phyloP scores from a whole-genome alignment of 2,888 invertebrate species.

The Drosophila monieri region DNA sequence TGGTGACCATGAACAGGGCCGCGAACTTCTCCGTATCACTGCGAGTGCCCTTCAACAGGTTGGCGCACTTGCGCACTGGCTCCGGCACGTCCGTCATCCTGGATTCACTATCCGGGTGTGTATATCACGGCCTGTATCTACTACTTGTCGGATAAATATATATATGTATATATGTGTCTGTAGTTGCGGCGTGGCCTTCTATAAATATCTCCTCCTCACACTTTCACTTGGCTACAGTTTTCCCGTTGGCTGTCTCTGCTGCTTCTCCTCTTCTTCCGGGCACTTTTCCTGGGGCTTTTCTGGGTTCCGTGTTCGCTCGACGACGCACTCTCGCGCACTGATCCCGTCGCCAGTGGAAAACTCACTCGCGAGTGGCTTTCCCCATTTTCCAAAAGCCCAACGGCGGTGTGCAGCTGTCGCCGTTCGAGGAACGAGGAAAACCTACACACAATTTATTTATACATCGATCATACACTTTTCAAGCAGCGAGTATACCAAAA shows the following conservation, averaged over 20 bases:
- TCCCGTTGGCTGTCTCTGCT: conserved; percentile 54
- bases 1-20: conserved; percentile 95
- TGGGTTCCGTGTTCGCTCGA: conserved; percentile 56
- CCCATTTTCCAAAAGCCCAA: conserved; percentile 66
- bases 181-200: conserved; percentile 51
- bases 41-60: conserved; percentile 90
- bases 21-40: conserved; percentile 96
- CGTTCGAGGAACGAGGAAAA: conserved; percentile 59
- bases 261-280: conserved; percentile 26
- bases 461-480: conserved; percentile 28
- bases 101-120: conserved; percentile 27
- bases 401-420: conserved; percentile 64
- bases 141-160: conserved; percentile 5
- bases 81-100: conserved; percentile 87
- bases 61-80: conserved; percentile 92
- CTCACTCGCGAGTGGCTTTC: conserved; percentile 42
- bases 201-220: conserved; percentile 66
- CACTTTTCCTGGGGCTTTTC: conserved; percentile 31
- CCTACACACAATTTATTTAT: conserved; percentile 72
- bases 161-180: conserved; percentile 10
- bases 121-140: conserved; percentile 25
- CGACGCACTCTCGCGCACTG: conserved; percentile 81
- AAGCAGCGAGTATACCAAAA: neutral
- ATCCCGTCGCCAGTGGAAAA: conserved; percentile 46
- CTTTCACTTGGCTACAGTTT: conserved; percentile 76